Base-by-base conservation (phyloP, 23 tunicate species). In the Styela clava region DNA sequence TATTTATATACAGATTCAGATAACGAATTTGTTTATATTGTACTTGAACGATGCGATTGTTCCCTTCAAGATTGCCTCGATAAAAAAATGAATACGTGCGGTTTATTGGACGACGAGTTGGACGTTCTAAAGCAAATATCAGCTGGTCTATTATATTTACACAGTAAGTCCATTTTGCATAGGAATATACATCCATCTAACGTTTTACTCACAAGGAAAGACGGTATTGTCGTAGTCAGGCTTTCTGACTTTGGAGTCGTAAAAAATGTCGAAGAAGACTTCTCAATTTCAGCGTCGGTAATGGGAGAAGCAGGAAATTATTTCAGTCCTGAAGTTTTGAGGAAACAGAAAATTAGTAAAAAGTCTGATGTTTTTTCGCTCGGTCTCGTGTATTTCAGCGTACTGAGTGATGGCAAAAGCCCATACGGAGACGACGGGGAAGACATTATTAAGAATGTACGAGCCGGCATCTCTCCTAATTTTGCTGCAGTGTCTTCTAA, bases 111-210 rank as follows among this genome's bases (percentile, higher is more conserved):
- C 29, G 70, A 67, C 22, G 71, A 25, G 16, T 24, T 67, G 71
- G 71, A 67, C 0, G 31, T 67, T 18, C 31, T 67, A 67, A 67
- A 67, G 22, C 71, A 67, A 67, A 67, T 67, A 25, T 67, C 71
- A 0, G 2, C 30, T 12, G 71, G 71, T 0, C 31, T 67, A 0
- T 29, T 27, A 1, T 67, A 67, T 67, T 29, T 67, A 67, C 71
- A 67, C 22, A 1, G 71, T 67, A 67, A 67, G 31, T 27, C 31
- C n/a, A 67, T 67, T 16, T 25, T 67, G 30, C 71, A 67, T 24
- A 67, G 71, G 22, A 1, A 67, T 67, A 67, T 67, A 18, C 71
- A 67, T 67, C 71, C 71, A 22, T 67, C 71, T 25, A 67, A 67
- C 22, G 31, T 67, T 18, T 22, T 67, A 29, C 30, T 67, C 16